Evolutionary conservation across 2,113 vertebrate genomes (phyloP).

Genomic region (Centropus bengalensis): DNA sequence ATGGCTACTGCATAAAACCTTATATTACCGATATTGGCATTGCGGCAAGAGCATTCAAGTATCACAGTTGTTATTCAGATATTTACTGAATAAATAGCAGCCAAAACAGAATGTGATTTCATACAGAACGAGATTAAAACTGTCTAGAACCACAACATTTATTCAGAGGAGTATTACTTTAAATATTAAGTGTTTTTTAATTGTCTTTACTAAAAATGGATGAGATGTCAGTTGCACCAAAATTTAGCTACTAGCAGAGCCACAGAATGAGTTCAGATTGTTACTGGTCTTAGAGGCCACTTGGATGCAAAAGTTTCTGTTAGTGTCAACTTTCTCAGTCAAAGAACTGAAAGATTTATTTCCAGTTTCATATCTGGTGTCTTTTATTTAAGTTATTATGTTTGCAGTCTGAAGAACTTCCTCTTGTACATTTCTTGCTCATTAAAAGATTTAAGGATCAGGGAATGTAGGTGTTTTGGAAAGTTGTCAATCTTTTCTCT

Average conservation of each 20-base stretch:
- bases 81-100: neutral
- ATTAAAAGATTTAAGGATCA: slow-evolving; percentile 56
- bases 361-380: slow-evolving; percentile 12
- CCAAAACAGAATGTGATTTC: neutral
- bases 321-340: neutral
- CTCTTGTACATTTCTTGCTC: slow-evolving; percentile 39
- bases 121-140: neutral
- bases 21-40: neutral
- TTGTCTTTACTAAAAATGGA: neutral
- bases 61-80: neutral
- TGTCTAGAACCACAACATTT: neutral
- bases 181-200: accelerated
- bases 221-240: neutral
- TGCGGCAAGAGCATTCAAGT: neutral
- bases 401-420: slow-evolving; percentile 31
- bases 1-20: neutral
- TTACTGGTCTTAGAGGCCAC: neutral
- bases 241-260: neutral
- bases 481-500: slow-evolving; percentile 54
- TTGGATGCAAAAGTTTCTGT: slow-evolving; percentile 4
- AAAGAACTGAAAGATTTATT: slow-evolving; percentile 6
- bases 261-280: neutral
- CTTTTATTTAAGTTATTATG: slow-evolving; percentile 29
- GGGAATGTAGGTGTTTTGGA: slow-evolving; percentile 46
- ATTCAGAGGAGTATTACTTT: neutral